Evolutionary conservation across 2,888 invertebrate species (phyloP).

Genomic region (Hirtodrosophila trivittata): DNA sequence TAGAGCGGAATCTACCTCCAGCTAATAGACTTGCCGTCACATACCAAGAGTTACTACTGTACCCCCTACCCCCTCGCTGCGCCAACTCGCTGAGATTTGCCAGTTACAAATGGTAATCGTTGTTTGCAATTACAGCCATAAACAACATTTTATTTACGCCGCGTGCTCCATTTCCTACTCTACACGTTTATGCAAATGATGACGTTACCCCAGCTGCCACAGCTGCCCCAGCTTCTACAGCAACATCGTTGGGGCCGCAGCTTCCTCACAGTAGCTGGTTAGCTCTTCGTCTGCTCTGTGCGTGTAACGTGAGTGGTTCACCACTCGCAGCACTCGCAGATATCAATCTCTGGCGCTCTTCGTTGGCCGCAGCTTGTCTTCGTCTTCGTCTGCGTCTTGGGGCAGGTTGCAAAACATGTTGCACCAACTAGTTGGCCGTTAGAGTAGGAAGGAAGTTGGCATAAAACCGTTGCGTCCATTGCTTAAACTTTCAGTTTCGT

Average conservation of each 20-base stretch:
- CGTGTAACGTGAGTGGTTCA: conserved; percentile 46
- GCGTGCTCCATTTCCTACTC: conserved; percentile 75
- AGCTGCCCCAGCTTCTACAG: conserved; percentile 16
- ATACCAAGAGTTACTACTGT: not conserved
- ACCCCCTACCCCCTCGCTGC: not conserved
- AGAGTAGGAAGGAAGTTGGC: conserved; percentile 76
- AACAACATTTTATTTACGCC: conserved; percentile 73
- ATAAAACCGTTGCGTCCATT: conserved; percentile 81
- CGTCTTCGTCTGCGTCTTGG: conserved; percentile 37
- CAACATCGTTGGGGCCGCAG: conserved; percentile 19
- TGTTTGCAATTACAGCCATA: conserved; percentile 64
- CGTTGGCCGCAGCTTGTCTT: conserved; percentile 28
- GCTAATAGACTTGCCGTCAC: conserved; percentile 17
- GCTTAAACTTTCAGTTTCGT: conserved; percentile 82
- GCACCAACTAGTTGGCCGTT: conserved; percentile 40
- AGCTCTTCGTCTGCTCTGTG: conserved; percentile 28
- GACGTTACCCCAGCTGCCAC: conserved; percentile 21
- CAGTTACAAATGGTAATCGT: conserved; percentile 50
- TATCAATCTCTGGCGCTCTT: conserved; percentile 4
- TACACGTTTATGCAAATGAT: conserved; percentile 76
- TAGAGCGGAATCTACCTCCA: conserved; percentile 18
- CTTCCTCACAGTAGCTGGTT: conserved; percentile 26
- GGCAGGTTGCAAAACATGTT: conserved; percentile 74
- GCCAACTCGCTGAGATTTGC: not conserved
- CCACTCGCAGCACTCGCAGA: conserved; percentile 32